These are phyloP conservation scores for Danio jaintianensis DNA, from an alignment of 2,797 vertebrate species.

Conservation along the genomic window DNA sequence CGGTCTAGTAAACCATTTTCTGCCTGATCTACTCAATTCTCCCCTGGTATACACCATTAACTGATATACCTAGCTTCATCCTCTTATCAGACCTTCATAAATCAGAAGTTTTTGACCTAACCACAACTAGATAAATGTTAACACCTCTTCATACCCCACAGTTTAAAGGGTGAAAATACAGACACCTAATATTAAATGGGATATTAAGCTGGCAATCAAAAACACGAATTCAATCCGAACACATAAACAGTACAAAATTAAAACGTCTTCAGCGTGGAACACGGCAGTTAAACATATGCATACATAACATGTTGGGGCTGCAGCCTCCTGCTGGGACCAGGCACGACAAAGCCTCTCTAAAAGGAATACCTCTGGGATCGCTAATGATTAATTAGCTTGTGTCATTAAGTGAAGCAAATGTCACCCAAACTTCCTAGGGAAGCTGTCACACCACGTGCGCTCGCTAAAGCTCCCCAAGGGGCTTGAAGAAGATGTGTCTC, in stretches of 20 bases:
- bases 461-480: slow-evolving; percentile 77
- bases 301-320: slow-evolving; percentile 86
- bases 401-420: slow-evolving; percentile 98
- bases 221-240: slow-evolving; percentile 72
- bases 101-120: neutral
- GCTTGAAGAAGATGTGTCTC: slow-evolving; percentile 52
- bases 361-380: slow-evolving; percentile 92
- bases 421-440: slow-evolving; percentile 92
- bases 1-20: neutral
- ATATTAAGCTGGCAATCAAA: slow-evolving; percentile 62
- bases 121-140: neutral
- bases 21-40: neutral
- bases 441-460: slow-evolving; percentile 86
- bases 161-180: slow-evolving; percentile 33
- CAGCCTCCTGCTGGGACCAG: slow-evolving; percentile 88
- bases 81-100: neutral
- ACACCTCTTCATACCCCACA: slow-evolving; percentile 16
- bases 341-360: slow-evolving; percentile 90
- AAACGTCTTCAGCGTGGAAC: slow-evolving; percentile 78
- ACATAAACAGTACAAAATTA: slow-evolving; percentile 78
- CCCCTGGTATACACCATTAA: neutral
- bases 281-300: slow-evolving; percentile 85
- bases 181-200: neutral
- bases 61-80: neutral
- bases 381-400: slow-evolving; percentile 99